Evolutionary conservation across 2,888 invertebrate genomes (phyloP), one percentile per base, ranked within the genome.

Genomic region (Watsonalla cultraria): DNA sequence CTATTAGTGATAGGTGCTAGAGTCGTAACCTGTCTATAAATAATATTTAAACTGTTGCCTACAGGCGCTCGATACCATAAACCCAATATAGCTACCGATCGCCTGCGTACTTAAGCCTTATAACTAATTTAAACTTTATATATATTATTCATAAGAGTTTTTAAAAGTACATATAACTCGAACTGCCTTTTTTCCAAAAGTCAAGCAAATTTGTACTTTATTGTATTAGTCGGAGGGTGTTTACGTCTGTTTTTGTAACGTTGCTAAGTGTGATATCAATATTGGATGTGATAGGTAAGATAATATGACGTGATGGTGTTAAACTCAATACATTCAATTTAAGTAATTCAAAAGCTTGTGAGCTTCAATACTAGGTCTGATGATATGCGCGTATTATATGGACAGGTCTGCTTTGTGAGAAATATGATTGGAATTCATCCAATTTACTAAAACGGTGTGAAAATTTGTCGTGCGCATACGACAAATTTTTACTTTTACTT

Each of bases 1-100:
- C 70, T 69, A 77, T 76, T 77, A 65, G 69, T 70, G 68, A 68
- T 70, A 70, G 72, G 42, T 42, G 42, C 75, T 73, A 70, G 69
- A 64, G 62, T 60, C 61, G 57, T 59, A 71, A 61, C 68, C 70
- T 64, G 70, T 8, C 68, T 76, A 74, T 82, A 82, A 82, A 82
- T 81, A 70, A 76, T 56, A 46, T 62, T 66, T 67, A 73, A 80
- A 80, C 71, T 70, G 75, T 74, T 72, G 71, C 70, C 70, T 65
- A 53, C 58, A 66, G 63, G 68, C 71, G 67, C 68, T 64, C 59
- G 64, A 63, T 71, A 68, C 67, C 72, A 66, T 63, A 70, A 66
- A 74, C 74, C 70, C 72, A 66, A 62, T 67, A 70, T 74, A 70
- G 76, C 80, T 80, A 79, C 80, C 65, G 70, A 8, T 37, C 11